Evolutionary conservation across 2,113 vertebrate species (phyloP).

Genomic region (Etia nguti): DNA sequence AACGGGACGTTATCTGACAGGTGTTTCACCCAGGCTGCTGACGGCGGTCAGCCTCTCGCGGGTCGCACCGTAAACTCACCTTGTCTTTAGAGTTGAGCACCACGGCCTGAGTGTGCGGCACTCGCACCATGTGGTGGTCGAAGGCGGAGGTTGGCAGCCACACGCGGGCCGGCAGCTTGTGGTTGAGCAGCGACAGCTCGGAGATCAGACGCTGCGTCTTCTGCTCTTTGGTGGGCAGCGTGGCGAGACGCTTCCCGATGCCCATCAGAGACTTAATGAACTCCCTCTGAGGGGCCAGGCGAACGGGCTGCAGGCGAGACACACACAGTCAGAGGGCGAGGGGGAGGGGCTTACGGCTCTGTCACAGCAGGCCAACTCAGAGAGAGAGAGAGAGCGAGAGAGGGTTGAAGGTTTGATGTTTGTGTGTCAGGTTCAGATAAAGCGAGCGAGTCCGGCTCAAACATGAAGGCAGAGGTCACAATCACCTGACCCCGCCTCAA

Average conservation of each 20-base stretch:
- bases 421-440: not conserved
- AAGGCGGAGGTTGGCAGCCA: constrained; percentile 92
- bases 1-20: not conserved
- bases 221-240: constrained; percentile 94
- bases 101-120: constrained; percentile 91
- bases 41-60: rapidly evolving
- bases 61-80: constrained; percentile 50
- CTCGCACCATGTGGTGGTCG: constrained; percentile 88
- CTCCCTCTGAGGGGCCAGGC: constrained; percentile 88
- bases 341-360: not conserved
- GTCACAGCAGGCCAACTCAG: not conserved
- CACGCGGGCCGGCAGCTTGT: constrained; percentile 88
- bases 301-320: constrained; percentile 72
- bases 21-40: not conserved
- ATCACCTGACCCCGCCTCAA: not conserved
- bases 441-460: not conserved
- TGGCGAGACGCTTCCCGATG: constrained; percentile 91
- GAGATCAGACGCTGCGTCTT: constrained; percentile 91
- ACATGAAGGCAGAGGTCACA: not conserved
- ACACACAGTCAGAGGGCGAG: not conserved
- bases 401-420: not conserved
- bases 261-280: constrained; percentile 94
- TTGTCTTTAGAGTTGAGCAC: constrained; percentile 97
- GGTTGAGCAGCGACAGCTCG: constrained; percentile 92
- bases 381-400: not conserved